These are phyloP conservation scores for Pachydiplax longipennis DNA, from an alignment of 2,888 invertebrate species.

Conservation along the genomic window DNA sequence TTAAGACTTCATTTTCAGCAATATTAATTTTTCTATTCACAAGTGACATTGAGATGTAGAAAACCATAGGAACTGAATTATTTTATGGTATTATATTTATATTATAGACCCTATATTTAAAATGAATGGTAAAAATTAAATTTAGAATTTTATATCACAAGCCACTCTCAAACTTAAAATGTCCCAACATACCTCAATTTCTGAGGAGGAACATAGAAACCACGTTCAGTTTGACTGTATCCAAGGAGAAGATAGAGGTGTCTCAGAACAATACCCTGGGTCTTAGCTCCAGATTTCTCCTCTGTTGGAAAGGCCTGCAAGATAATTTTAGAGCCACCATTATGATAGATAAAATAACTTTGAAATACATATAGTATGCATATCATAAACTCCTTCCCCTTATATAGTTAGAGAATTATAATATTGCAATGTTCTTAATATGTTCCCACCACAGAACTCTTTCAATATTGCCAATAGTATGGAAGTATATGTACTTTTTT, in stretches of 20 bases:
- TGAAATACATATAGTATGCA: neutral
- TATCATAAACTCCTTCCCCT: neutral
- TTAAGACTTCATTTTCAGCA: too few species aligned
- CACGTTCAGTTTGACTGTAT: constrained; percentile 89
- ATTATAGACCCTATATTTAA: too few species aligned
- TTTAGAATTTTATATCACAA: too few species aligned
- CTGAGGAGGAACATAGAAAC: constrained; percentile 89
- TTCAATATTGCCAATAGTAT: too few species aligned
- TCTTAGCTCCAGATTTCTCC: constrained; percentile 79
- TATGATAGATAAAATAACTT: neutral
- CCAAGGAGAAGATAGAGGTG: constrained; percentile 93
- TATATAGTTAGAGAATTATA: neutral
- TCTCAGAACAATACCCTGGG: constrained; percentile 85
- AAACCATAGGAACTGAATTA: too few species aligned
- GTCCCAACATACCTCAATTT: constrained; percentile 71
- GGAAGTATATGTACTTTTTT: too few species aligned
- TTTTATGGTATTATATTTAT: too few species aligned
- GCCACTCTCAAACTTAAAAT: neutral
- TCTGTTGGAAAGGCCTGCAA: constrained; percentile 81
- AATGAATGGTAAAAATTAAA: too few species aligned
- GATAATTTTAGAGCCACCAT: neutral
- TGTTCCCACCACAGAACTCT: too few species aligned
- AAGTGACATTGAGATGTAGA: too few species aligned
- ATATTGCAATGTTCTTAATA: too few species aligned
- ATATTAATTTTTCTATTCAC: too few species aligned